phyloP scores from a whole-genome alignment of 1,140 invertebrate species.

The Spodoptera litura region DNA sequence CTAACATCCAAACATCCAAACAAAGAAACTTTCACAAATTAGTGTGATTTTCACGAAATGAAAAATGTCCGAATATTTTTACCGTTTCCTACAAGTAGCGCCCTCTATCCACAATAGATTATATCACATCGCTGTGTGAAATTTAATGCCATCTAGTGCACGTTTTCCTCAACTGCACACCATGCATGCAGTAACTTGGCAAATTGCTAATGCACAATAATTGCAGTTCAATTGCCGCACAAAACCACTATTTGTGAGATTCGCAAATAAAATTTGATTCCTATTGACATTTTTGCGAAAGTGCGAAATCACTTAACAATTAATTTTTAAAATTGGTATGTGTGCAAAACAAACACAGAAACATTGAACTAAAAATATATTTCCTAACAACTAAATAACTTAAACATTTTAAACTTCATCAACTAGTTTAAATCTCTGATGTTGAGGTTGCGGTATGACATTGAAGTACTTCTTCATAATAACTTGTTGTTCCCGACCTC shows the following conservation, averaged over 20 bases:
- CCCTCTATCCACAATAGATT: no score
- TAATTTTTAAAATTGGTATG: background rate
- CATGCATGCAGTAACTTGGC: no score
- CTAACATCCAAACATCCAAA: no score
- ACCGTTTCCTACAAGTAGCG: no score
- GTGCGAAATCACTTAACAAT: background rate
- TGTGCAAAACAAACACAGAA: background rate
- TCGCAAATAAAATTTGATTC: no score
- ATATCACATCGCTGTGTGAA: no score
- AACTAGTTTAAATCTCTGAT: conserved; percentile 91
- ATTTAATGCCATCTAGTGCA: background rate
- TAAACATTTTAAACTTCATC: conserved; percentile 87
- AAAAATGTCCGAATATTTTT: no score
- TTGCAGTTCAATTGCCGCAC: no score
- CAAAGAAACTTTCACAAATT: no score
- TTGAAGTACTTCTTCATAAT: conserved; percentile 94
- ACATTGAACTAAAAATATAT: conserved; percentile 27
- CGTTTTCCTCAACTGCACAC: background rate
- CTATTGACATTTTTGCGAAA: background rate
- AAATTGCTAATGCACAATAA: no score
- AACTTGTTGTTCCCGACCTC: conserved; percentile 86
- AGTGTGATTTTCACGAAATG: no score
- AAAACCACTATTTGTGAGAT: no score
- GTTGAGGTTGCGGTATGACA: conserved; percentile 91
- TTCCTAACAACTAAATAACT: conserved; percentile 36